A percentile compares a stretch with the other conserved stretches of the same genome.
Evolutionary conservation across 2,888 invertebrate genomes (phyloP).

Genomic region (Autographa gamma): DNA sequence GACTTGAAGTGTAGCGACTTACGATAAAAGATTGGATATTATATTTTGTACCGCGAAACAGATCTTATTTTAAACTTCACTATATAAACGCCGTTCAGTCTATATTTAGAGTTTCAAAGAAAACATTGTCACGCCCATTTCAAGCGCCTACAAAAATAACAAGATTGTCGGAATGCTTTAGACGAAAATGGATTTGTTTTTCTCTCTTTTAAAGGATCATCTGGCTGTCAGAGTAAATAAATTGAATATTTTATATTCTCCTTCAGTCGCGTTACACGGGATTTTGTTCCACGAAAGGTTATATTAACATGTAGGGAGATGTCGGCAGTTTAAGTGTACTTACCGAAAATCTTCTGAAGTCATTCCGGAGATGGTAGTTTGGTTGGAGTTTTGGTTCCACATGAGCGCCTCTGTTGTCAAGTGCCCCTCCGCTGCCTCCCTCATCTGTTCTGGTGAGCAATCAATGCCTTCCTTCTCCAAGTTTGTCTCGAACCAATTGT

Average conservation of each 20-base stretch:
- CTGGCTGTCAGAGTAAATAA: constrained; percentile 42
- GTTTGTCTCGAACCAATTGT: constrained; percentile 99
- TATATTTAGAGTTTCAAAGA: constrained; percentile 30
- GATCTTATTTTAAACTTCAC: constrained; percentile 34
- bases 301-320: not conserved
- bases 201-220: constrained; percentile 33
- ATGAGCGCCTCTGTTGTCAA: constrained; percentile 99
- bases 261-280: constrained; percentile 7
- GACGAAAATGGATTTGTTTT: constrained; percentile 35
- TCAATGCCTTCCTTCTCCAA: constrained; percentile 95
- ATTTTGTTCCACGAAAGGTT: not conserved
- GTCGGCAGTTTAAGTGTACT: constrained; percentile 19
- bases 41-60: constrained; percentile 22
- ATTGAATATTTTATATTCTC: constrained; percentile 34
- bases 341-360: constrained; percentile 96
- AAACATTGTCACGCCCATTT: constrained; percentile 51
- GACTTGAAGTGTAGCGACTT: constrained; percentile 57
- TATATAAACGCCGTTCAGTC: constrained; percentile 16
- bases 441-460: constrained; percentile 98
- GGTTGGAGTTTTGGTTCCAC: constrained; percentile 98
- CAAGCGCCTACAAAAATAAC: constrained; percentile 33
- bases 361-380: constrained; percentile 98
- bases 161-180: constrained; percentile 32
- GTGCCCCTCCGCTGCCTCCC: constrained; percentile 98
- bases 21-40: constrained; percentile 60